phyloP scores from a whole-genome alignment of 2,797 vertebrate species.

The Diglossa cyanea region DNA sequence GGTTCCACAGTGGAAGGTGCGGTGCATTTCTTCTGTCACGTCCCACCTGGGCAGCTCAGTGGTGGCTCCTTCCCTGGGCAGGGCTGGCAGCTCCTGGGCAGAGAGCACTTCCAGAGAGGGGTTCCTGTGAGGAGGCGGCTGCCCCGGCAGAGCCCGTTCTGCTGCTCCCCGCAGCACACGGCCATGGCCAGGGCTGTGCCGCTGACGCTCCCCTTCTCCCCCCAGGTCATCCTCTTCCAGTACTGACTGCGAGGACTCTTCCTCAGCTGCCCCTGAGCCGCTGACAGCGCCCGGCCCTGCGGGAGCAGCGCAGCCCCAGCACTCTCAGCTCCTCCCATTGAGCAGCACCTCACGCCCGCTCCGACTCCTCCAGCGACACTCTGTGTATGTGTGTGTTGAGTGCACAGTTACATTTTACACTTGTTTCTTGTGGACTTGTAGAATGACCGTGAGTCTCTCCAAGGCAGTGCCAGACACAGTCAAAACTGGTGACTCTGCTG shows the following conservation, averaged over 20 bases:
- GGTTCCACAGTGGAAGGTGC: background rate
- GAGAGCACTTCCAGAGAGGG: background rate
- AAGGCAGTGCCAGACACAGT: conserved; percentile 57
- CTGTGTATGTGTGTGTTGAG: conserved; percentile 52
- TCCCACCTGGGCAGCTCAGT: accelerated
- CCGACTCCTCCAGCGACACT: conserved; percentile 30
- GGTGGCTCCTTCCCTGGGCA: accelerated
- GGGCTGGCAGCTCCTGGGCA: background rate
- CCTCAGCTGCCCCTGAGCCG: conserved; percentile 87
- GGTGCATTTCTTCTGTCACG: accelerated
- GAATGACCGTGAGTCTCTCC: conserved; percentile 44
- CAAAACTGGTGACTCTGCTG: conserved; percentile 24
- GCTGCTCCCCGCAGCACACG: accelerated
- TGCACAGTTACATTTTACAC: conserved; percentile 33
- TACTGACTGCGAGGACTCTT: conserved; percentile 85
- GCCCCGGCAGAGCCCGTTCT: accelerated
- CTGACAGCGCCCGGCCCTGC: conserved; percentile 59
- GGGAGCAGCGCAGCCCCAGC: conserved; percentile 35
- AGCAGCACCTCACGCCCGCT: conserved; percentile 38
- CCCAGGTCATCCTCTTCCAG: conserved; percentile 93
- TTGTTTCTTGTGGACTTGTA: conserved; percentile 59
- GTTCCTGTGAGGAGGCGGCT: accelerated
- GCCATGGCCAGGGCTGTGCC: accelerated
- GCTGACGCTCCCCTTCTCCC: background rate
- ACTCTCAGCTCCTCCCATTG: background rate